Base-by-base conservation (phyloP, 1,140 invertebrate species). In the Trypoxylus dichotomus region DNA sequence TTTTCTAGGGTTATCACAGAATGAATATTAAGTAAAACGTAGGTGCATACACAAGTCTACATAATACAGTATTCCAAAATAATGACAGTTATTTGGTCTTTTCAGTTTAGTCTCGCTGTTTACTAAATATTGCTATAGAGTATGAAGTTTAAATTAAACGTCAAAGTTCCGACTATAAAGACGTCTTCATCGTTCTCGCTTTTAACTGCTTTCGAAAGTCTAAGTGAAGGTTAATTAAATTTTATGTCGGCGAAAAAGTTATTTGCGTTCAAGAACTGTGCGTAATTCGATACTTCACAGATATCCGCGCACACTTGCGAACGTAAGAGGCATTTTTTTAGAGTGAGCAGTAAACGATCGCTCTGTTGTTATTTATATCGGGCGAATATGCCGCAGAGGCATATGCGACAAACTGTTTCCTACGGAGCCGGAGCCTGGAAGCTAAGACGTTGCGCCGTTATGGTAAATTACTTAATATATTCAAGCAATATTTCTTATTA, bases 401-500 rank as follows among this genome's bases (percentile, higher is more conserved):
- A 21, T 24, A 68, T 68, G 24, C 24, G 11, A 68, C 21, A 25
- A 68, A 68, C 8, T 68, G 60, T 68, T 68, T 24, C 60, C 27
- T 29, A 13, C 13, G 21, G 60, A 13, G 21, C 8, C 21, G 24
- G 15, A 68, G 60, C 15, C n/a, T 68, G 24, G 60, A 13, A 68
- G 21, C 60, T 68, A 68, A 68, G 60, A 68, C 60, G 19, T 68
- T 68, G 27, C 60, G 25, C 11, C 27, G 60, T 68, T 68, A 24
- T 68, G 60, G 76, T 58, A 81, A 82, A 82, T 82, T 81, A 79
- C 79, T 82, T 85, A 84, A 85, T 85, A 84, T 84, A 84, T 82
- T 83, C 81, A 82, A 82, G 83, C 82, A 82, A 85, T 85, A 85
- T 84, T 85, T 85, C 84, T 84, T 85, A 85, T 85, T 85, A 84